Base-by-base conservation (phyloP, 2,888 invertebrate species). In the Ophion ellenae region DNA sequence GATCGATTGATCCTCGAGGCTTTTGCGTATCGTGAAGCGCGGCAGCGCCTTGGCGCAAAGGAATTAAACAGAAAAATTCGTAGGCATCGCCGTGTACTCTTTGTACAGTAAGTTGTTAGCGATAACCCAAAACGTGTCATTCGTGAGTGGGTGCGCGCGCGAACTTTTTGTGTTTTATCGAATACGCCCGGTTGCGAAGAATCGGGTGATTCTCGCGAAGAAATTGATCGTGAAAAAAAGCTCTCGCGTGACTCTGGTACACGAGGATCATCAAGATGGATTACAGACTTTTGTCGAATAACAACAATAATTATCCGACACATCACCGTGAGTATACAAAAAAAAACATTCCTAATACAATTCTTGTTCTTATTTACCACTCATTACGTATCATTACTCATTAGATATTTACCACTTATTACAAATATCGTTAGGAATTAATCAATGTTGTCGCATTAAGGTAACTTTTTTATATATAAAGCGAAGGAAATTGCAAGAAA, bases 301-400 rank as follows among this genome's bases (percentile, higher is more conserved):
- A 90, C 89, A 89, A 89, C 88, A 89, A 91, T 89, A 89, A 90
- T 88, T 89, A 90, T 86, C 88, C 90, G 70, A 90, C 90, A 47
- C 91, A 90, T 78, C 90, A 91, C 80, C 90, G 91, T 92, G 89
- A 91, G 91, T 92, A 91, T 88, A 71, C 53, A n/a, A 28, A 57
- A 71, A 71, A 70, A 71, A 47, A 69, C 69, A 47, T 77, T 63
- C 59, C 64, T 78, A 11, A 73, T 36, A 59, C 20, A 32, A 32
- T 53, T 24, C 4, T 74, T 57, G 28, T 28, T 32, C 0, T 74
- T 57, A 53, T 57, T 14, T 69, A 57, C 1, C 0, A 47, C 24
- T 71, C 7, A 24, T 24, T 24, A 24, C 24, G 24, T 24, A 24
- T 24, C 24, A 24, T 24, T 24, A 24, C 1, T 24, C 24, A 24